A percentile compares a stretch with the other conserved stretches of the same genome.
Conservation (phyloP, 2,797 vertebrate species). For the Coendou prehensilis region DNA sequence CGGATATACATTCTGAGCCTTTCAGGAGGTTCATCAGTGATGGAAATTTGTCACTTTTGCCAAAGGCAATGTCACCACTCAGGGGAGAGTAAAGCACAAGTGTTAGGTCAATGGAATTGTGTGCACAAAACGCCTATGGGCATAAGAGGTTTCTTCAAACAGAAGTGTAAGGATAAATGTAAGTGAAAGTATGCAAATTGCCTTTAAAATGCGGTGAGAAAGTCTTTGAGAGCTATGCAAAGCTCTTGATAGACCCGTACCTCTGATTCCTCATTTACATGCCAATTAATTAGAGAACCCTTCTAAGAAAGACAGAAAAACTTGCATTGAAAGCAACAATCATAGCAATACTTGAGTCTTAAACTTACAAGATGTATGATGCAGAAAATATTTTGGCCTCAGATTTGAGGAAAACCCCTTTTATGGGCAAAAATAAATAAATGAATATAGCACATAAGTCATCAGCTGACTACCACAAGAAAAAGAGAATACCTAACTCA, state of each 20-base stretch:
- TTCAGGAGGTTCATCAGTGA: conserved; percentile 68
- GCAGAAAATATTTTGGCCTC: background rate
- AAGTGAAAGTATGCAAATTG: conserved; percentile 78
- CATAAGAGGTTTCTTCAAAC: conserved; percentile 78
- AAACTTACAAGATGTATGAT: background rate
- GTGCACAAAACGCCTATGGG: conserved; percentile 61
- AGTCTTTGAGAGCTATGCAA: conserved; percentile 76
- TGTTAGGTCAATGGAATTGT: conserved; percentile 78
- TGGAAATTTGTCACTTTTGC: conserved; percentile 79
- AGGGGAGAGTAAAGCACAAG: conserved; percentile 75
- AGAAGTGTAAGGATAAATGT: conserved; percentile 59
- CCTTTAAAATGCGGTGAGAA: conserved; percentile 80
- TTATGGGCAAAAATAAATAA: background rate
- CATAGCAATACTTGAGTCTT: background rate
- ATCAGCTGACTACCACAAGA: background rate
- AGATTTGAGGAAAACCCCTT: background rate
- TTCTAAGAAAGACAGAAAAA: conserved; percentile 63
- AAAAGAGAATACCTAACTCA: background rate
- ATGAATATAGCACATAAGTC: background rate
- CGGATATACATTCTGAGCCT: conserved; percentile 14
- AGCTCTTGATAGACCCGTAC: conserved; percentile 66
- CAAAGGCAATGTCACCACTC: conserved; percentile 77
- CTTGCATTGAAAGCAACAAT: conserved; percentile 54
- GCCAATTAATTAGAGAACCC: conserved; percentile 68
- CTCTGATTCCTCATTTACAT: conserved; percentile 75